Percentiles rank a stretch among this genome's conserved stretches.
These are phyloP conservation scores for Mesodorylaimus sp. DNA, from an alignment of 2,888 invertebrate species.

Conservation along the genomic window DNA sequence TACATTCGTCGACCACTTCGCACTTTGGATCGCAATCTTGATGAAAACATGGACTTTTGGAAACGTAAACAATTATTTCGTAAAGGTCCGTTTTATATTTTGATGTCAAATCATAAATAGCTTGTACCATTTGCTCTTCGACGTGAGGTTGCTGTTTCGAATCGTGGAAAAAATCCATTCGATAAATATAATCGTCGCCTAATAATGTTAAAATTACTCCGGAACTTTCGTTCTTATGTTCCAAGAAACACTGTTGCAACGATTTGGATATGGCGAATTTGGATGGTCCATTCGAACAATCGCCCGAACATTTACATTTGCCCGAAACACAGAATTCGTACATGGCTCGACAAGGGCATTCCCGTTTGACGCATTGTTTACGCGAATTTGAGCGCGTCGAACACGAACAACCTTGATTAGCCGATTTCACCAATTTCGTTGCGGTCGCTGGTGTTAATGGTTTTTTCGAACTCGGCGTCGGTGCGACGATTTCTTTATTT, in stretches of 20 bases:
- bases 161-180: slow-evolving; percentile 29
- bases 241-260: slow-evolving; percentile 28
- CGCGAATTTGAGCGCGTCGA: slow-evolving; percentile 28
- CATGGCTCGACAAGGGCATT: slow-evolving; percentile 26
- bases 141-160: slow-evolving; percentile 28
- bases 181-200: slow-evolving; percentile 28
- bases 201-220: slow-evolving; percentile 23
- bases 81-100: slow-evolving; percentile 28
- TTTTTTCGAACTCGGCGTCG: no score
- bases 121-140: slow-evolving; percentile 27
- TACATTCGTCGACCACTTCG: slow-evolving; percentile 29
- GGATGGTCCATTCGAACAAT: slow-evolving; percentile 28
- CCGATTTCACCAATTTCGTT: slow-evolving; percentile 11
- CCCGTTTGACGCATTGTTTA: slow-evolving; percentile 29
- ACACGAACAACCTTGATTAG: slow-evolving; percentile 23
- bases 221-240: slow-evolving; percentile 28
- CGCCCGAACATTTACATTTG: slow-evolving; percentile 26
- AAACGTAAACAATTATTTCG: slow-evolving; percentile 28
- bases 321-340: slow-evolving; percentile 25
- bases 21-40: slow-evolving; percentile 30
- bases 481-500: slow-evolving; percentile 20
- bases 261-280: slow-evolving; percentile 29
- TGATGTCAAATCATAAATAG: slow-evolving; percentile 28
- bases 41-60: slow-evolving; percentile 29
- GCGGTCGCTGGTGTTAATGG: no score